Base-by-base conservation (phyloP, 2,113 vertebrate species). In the Tinamus guttatus region DNA sequence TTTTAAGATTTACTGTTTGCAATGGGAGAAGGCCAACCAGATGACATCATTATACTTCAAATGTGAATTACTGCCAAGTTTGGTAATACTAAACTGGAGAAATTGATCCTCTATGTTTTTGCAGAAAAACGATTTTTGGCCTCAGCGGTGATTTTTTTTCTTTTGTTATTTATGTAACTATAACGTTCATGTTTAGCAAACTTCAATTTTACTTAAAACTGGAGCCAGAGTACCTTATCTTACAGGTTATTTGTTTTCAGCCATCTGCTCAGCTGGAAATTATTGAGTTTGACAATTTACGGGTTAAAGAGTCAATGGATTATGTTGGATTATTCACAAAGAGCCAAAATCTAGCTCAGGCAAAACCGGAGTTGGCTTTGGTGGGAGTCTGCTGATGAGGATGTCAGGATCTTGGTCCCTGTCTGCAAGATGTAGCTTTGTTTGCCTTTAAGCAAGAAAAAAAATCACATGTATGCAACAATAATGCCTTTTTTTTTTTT, bases 21-120 rank as follows among this genome's bases (percentile, higher is more conserved):
- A 71, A 96, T 98, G 98, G 98, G 98, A 97, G 97, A 96, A 97
- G 96, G 98, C 98, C 98, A 98, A 98, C 96, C 96, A 95, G 96
- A 98, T 98, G 98, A 98, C 98, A 98, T 98, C 98, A 98, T 98
- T 97, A 97, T 98, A 95, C 96, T 97, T 96, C 96, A 96, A 95
- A 97, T 97, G 90, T 89, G 97, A 98, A 96, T 94, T 95, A 88
- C 96, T 98, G 98, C 97, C 98, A 98, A 96, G 86, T 89, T 94
- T 95, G 96, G 97, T 97, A 98, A 98, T 97, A 96, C 93, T 97
- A 97, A 98, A 96, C 95, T 95, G n/a, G 76, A 98, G 96, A 98
- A 98, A 98, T 96, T 87, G 97, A 98, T 98, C 96, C 94, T 97
- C 95, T 92, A 88, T 93, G 93, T 91, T 97, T 97, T 95, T 93